Conservation (phyloP, 2,797 vertebrate genomes). For the Girardinus metallicus region DNA sequence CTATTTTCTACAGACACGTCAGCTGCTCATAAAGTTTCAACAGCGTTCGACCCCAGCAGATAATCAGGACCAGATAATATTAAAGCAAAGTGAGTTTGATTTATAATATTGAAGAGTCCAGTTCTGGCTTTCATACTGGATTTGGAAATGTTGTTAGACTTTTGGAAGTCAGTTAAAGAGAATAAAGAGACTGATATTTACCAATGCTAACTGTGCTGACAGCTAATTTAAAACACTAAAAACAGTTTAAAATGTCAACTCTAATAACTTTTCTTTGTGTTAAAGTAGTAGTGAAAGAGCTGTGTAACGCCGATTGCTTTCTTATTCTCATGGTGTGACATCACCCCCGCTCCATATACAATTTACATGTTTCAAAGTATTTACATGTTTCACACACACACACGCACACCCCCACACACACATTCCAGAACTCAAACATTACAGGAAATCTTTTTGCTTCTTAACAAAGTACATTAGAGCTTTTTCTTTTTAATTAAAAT, state of each 20-base stretch:
- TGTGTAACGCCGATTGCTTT: not conserved
- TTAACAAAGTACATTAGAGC: not conserved
- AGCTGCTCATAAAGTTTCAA: not conserved
- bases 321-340: not conserved
- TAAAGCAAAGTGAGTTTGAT: not conserved
- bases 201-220: not conserved
- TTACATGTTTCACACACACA: too few species aligned
- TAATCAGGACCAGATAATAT: not conserved
- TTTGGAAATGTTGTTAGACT: not conserved
- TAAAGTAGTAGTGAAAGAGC: not conserved
- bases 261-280: not conserved
- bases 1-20: not conserved
- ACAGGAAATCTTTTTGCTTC: too few species aligned
- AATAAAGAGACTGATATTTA: not conserved
- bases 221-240: not conserved
- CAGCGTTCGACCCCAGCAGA: not conserved
- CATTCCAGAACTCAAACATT: too few species aligned
- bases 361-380: not conserved
- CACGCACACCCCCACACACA: too few species aligned
- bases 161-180: not conserved
- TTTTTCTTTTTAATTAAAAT: not conserved
- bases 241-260: not conserved
- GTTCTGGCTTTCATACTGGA: not conserved
- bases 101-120: not conserved
- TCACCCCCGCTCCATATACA: not conserved